Evolutionary conservation across 2,113 vertebrate species (phyloP).

Genomic region (Uropsilus gracilis): DNA sequence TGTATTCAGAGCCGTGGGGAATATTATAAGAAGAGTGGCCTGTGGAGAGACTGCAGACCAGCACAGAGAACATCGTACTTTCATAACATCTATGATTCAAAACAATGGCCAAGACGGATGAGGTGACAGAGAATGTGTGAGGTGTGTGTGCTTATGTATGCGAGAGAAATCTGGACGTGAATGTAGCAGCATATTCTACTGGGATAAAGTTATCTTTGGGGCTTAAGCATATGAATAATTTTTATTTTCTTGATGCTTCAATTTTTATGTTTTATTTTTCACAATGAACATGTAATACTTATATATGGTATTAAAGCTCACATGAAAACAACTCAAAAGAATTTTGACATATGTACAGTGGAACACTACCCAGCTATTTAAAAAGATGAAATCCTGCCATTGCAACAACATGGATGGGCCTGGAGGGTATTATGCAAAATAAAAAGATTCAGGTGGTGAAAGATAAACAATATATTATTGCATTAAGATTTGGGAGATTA

Average conservation of each 20-base stretch:
- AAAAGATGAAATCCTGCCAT: too few species aligned
- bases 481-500: too few species aligned
- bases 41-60: not conserved
- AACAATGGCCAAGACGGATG: not conserved
- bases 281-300: not conserved
- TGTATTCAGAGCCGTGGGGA: not conserved
- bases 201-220: not conserved
- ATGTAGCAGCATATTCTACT: not conserved
- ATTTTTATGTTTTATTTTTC: not conserved
- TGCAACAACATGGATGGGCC: too few species aligned
- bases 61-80: not conserved
- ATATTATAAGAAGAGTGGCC: not conserved
- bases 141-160: not conserved
- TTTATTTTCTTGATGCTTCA: constrained; percentile 39
- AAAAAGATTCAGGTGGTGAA: too few species aligned
- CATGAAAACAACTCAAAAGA: not conserved
- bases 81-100: not conserved
- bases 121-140: not conserved
- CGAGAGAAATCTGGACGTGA: not conserved
- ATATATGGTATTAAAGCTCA: not conserved
- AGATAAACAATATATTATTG: too few species aligned
- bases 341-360: too few species aligned
- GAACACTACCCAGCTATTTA: too few species aligned
- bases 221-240: not conserved
- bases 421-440: too few species aligned